These are phyloP conservation scores for Polymixis flavicincta DNA, from an alignment of 2,888 invertebrate genomes.

Conservation along the genomic window DNA sequence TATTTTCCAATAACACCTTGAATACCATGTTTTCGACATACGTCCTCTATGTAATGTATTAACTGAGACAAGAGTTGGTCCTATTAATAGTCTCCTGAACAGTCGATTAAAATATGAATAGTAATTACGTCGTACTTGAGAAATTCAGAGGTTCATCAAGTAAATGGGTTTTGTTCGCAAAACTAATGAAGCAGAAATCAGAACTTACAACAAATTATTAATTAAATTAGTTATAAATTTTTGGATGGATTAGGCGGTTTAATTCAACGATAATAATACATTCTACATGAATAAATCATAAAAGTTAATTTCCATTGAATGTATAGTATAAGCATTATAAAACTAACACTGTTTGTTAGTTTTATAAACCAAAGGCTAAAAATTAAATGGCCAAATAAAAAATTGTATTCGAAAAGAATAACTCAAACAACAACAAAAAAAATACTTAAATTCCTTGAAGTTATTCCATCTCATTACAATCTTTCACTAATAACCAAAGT, in stretches of 20 bases:
- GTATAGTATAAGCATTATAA: neutral
- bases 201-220: conserved; percentile 34
- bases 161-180: conserved; percentile 49
- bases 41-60: neutral
- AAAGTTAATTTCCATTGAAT: neutral
- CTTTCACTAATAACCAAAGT: conserved; percentile 8
- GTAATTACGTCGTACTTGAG: conserved; percentile 34
- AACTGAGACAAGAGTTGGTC: conserved; percentile 9
- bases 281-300: neutral
- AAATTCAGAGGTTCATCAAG: conserved; percentile 27
- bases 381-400: too few species aligned
- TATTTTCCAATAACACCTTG: too few species aligned
- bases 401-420: too few species aligned
- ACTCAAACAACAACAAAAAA: too few species aligned
- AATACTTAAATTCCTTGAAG: neutral
- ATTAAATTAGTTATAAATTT: conserved; percentile 34
- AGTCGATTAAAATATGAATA: conserved; percentile 41
- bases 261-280: neutral
- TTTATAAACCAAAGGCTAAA: too few species aligned
- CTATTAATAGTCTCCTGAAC: conserved; percentile 30
- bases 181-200: conserved; percentile 49
- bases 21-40: too few species aligned
- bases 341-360: too few species aligned
- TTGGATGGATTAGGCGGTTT: neutral
- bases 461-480: conserved; percentile 1